Evolutionary conservation across 1,140 invertebrate species (phyloP), one percentile per base, ranked within the genome.

Genomic region (Eueides isabella): DNA sequence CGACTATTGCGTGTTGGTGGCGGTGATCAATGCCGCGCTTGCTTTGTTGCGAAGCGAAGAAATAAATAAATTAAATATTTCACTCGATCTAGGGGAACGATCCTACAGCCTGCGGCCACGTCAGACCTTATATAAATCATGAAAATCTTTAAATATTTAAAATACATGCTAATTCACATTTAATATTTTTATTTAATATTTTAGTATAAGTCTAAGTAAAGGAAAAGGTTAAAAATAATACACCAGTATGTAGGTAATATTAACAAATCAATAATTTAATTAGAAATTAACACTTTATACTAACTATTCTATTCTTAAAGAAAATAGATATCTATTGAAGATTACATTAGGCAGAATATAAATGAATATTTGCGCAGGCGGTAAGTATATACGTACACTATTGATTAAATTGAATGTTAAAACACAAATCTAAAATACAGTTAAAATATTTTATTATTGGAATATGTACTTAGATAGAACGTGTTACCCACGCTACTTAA

Each of bases 201-300:
- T n/a, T n/a, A n/a, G n/a, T n/a, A 31, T 31, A 31, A 38, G n/a
- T 19, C 5, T 7, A 19, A 19, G n/a, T 9, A 44, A 44, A 30
- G 26, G 29, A 33, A 61, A 7, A 31, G 28, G 19, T 44, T 62
- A 63, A 7, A 82, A 86, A 89, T 80, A 81, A 86, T 62, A 84
- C 81, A 85, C 78, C 64, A 61, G 28, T 23, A 63, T 75, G 64
- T 74, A 79, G 63, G 62, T 87, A 86, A 84, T 85, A 86, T 85
- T 89, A 90, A 91, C 86, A 91, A 91, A 91, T 87, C 76, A 85
- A 87, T 91, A 90, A 86, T 91, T 84, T 92, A 90, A 88, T 92
- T 87, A 89, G 87, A 92, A 90, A 91, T 91, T 89, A 92, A 91
- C 87, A 89, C 82, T 91, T 87, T 81, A 86, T 81, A 83, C 84